Conservation (phyloP, 2,113 vertebrate species). For the Euleptes europaea region DNA sequence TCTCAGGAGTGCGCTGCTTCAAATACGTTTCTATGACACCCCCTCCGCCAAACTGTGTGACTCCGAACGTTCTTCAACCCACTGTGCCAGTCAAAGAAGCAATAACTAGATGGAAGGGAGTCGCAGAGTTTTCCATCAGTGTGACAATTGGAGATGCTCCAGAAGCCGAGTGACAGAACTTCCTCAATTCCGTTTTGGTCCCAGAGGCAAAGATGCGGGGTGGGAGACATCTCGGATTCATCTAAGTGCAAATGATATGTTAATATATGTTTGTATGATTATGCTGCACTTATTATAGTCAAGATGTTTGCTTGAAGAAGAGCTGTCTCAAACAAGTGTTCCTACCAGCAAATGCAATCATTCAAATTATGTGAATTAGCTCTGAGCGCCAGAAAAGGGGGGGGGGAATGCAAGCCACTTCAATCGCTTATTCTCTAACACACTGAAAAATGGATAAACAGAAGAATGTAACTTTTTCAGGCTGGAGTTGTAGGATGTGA, state of each 20-base stretch:
- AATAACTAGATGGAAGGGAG: neutral
- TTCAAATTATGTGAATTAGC: neutral
- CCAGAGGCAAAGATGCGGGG: conserved; percentile 5
- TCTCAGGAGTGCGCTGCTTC: neutral
- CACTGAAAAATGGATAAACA: neutral
- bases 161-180: conserved; percentile 14
- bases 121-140: conserved; percentile 21
- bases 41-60: neutral
- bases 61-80: neutral
- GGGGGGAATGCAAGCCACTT: conserved; percentile 19
- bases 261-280: conserved; percentile 33
- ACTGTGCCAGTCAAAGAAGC: neutral
- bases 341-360: conserved; percentile 7
- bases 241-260: conserved; percentile 30
- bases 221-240: neutral
- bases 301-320: neutral
- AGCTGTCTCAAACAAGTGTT: neutral
- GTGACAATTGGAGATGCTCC: neutral
- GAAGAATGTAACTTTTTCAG: neutral
- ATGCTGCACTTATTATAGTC: neutral
- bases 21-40: neutral
- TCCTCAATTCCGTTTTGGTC: conserved; percentile 28
- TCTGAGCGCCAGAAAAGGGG: conserved; percentile 10
- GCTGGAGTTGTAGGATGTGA: neutral
- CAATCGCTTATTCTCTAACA: neutral